These are phyloP conservation scores for Channa argus DNA, from an alignment of 2,113 vertebrate species.

Conservation along the genomic window DNA sequence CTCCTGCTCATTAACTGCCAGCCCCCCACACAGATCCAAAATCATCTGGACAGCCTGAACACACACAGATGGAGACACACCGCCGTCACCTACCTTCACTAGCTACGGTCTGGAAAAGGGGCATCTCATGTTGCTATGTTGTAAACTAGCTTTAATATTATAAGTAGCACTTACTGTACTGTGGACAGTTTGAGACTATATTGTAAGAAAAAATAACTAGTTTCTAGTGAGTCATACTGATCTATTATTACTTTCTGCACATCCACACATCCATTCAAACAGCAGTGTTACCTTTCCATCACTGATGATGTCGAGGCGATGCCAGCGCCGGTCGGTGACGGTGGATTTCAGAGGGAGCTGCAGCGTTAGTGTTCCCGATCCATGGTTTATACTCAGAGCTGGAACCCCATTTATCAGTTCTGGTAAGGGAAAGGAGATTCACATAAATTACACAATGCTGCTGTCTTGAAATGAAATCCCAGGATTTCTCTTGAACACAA, in stretches of 20 bases:
- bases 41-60: constrained; percentile 87
- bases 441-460: too few relatives aligned
- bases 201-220: too few relatives aligned
- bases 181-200: too few relatives aligned
- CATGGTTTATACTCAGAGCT: constrained; percentile 85
- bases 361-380: constrained; percentile 87
- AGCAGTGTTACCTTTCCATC: constrained; percentile 85
- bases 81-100: not conserved
- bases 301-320: constrained; percentile 87
- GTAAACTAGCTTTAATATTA: too few relatives aligned
- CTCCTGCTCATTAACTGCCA: constrained; percentile 69
- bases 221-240: too few relatives aligned
- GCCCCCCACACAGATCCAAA: constrained; percentile 87
- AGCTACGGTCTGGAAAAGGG: not conserved
- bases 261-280: not conserved
- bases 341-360: constrained; percentile 81
- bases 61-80: not conserved
- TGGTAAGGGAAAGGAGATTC: constrained; percentile 58
- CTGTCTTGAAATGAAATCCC: too few relatives aligned
- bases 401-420: constrained; percentile 87
- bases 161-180: too few relatives aligned
- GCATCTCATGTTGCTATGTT: too few relatives aligned
- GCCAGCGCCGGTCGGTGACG: constrained; percentile 88
- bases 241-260: not conserved
- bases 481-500: too few relatives aligned